These are phyloP conservation scores for Odontomachus brunneus DNA, from an alignment of 1,140 invertebrate species.

Conservation along the genomic window DNA sequence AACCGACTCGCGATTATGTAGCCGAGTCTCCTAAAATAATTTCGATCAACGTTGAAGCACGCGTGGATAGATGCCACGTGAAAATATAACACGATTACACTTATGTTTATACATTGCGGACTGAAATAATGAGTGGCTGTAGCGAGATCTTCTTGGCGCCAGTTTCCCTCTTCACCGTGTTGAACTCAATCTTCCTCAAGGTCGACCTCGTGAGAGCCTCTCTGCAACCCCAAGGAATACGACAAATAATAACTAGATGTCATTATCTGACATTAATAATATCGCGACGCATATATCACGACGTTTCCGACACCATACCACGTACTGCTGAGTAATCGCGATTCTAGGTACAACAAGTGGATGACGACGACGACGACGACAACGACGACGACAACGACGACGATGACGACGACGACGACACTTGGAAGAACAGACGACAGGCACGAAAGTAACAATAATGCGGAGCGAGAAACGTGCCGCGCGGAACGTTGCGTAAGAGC, in stretches of 20 bases:
- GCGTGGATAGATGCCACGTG: not conserved
- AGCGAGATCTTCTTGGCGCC: too few relatives aligned
- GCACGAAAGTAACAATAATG: constrained; percentile 72
- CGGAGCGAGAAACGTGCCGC: constrained; percentile 64
- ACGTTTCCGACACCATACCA: not conserved
- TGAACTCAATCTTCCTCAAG: not conserved
- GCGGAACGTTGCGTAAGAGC: constrained; percentile 69
- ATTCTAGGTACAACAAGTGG: constrained; percentile 41
- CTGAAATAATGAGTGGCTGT: too few relatives aligned
- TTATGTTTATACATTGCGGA: not conserved
- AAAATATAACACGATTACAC: not conserved
- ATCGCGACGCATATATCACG: constrained; percentile 38
- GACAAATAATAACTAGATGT: not conserved
- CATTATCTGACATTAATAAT: constrained; percentile 49
- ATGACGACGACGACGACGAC: constrained; percentile 35
- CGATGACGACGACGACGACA: constrained; percentile 68
- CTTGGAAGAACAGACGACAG: constrained; percentile 68
- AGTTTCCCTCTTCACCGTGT: too few relatives aligned
- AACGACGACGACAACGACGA: constrained; percentile 15
- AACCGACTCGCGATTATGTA: constrained; percentile 5
- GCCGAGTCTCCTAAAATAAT: constrained; percentile 1
- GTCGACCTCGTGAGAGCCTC: not conserved
- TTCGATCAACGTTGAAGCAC: not conserved
- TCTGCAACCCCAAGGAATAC: not conserved
- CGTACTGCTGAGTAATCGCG: constrained; percentile 52